A percentile compares a stretch with the other conserved stretches of the same genome.
Evolutionary conservation across 1,140 invertebrate species (phyloP).

Genomic region (Teleopsis dalmanni): DNA sequence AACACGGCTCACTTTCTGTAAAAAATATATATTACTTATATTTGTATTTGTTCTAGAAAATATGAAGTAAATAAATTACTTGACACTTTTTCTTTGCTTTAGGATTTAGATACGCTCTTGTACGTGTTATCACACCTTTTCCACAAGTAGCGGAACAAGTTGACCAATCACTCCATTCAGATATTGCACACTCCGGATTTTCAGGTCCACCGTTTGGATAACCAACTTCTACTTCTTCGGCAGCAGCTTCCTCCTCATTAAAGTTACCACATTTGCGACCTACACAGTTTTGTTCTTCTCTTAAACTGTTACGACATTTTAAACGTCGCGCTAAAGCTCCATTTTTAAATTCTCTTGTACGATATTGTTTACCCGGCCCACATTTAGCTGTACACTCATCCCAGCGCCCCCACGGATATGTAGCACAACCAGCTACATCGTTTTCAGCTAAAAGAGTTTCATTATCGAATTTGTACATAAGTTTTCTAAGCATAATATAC

Average conservation of each 20-base stretch:
- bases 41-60: background rate
- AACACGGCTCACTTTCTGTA: slow-evolving; percentile 26
- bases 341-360: slow-evolving; percentile 56
- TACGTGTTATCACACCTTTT: slow-evolving; percentile 23
- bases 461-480: no score
- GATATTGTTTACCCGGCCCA: slow-evolving; percentile 60
- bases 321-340: slow-evolving; percentile 45
- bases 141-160: slow-evolving; percentile 64
- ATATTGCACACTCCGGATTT: slow-evolving; percentile 56
- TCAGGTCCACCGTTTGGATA: slow-evolving; percentile 7
- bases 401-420: slow-evolving; percentile 68
- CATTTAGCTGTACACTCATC: slow-evolving; percentile 70
- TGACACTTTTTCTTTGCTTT: slow-evolving; percentile 40
- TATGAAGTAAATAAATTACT: slow-evolving; percentile 3
- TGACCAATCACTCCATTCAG: slow-evolving; percentile 67
- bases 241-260: slow-evolving; percentile 31
- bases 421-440: slow-evolving; percentile 53
- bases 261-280: slow-evolving; percentile 47
- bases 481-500: background rate
- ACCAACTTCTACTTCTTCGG: slow-evolving; percentile 17
- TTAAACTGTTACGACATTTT: slow-evolving; percentile 49
- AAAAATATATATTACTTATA: background rate
- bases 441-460: slow-evolving; percentile 25
- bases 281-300: slow-evolving; percentile 49
- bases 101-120: slow-evolving; percentile 29